phyloP scores from a whole-genome alignment of 2,113 vertebrate genomes.

The Rhinolophus sinicus region DNA sequence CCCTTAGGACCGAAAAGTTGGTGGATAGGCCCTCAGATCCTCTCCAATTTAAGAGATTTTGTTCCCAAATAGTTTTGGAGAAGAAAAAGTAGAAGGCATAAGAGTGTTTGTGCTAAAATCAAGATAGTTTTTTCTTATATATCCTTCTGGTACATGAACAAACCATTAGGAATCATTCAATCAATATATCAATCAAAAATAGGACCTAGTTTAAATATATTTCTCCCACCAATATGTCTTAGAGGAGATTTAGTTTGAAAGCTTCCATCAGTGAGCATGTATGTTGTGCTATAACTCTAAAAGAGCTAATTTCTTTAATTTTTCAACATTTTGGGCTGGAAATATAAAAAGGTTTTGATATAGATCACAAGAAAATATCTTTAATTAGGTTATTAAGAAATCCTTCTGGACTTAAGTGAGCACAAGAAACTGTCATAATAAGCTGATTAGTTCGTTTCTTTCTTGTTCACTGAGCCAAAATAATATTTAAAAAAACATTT shows the following conservation, averaged over 20 bases:
- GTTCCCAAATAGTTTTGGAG: background rate
- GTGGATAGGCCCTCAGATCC: too few species aligned
- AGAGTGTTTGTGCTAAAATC: background rate
- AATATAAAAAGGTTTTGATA: background rate
- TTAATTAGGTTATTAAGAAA: background rate
- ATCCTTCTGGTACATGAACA: background rate
- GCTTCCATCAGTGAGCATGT: background rate
- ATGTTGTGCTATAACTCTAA: background rate
- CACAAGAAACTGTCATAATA: background rate
- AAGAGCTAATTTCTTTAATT: background rate
- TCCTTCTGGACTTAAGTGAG: background rate
- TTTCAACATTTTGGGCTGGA: background rate
- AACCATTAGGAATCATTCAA: too few species aligned
- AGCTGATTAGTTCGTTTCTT: background rate
- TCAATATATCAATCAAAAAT: background rate
- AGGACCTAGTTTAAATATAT: constrained; percentile 21
- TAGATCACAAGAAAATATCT: background rate
- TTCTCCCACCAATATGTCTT: background rate
- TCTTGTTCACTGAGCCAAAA: background rate
- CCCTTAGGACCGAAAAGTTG: background rate
- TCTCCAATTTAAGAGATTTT: background rate
- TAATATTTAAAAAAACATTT: constrained; percentile 45
- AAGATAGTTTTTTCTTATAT: background rate
- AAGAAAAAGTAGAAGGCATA: background rate
- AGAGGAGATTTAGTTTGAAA: background rate